Evolutionary conservation across 2,888 invertebrate genomes (phyloP).

Genomic region (Drosophila greeni): DNA sequence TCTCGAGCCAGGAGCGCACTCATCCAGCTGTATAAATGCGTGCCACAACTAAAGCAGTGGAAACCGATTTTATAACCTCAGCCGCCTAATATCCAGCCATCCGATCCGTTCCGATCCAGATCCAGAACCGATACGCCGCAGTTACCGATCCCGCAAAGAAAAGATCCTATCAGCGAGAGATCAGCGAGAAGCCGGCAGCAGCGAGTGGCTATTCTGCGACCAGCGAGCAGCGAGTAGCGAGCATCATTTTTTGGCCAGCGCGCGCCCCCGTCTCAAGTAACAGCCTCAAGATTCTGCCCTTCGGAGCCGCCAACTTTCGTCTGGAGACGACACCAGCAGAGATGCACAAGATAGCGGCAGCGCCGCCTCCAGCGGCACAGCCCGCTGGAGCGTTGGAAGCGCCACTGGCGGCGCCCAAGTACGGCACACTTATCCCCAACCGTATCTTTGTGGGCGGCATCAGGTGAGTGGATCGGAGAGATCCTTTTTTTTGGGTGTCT

Average conservation of each 20-base stretch:
- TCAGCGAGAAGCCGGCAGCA: background rate
- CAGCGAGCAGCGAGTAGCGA: background rate
- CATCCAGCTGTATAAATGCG: constrained; percentile 30
- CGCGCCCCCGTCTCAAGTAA: constrained; percentile 44
- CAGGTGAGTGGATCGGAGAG: constrained; percentile 79
- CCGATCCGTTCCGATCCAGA: constrained; percentile 7
- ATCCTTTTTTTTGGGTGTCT: too few relatives aligned
- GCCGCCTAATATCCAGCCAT: constrained; percentile 24
- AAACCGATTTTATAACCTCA: constrained; percentile 12
- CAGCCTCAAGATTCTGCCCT: constrained; percentile 76
- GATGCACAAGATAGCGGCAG: constrained; percentile 77
- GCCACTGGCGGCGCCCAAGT: constrained; percentile 81
- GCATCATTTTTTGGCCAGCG: constrained; percentile 26
- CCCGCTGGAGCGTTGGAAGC: constrained; percentile 75
- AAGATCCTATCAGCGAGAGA: background rate
- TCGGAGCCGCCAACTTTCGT: constrained; percentile 76
- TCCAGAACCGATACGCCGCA: constrained; percentile 1
- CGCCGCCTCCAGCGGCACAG: constrained; percentile 75
- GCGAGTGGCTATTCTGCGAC: constrained; percentile 1
- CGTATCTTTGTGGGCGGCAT: constrained; percentile 98
- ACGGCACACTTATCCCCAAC: constrained; percentile 94
- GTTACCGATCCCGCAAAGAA: background rate
- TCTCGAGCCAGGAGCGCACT: constrained; percentile 15
- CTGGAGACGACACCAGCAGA: constrained; percentile 74
- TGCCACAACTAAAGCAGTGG: constrained; percentile 20